A percentile compares a stretch with the other conserved stretches of the same genome.
Conservation (phyloP, 2,797 vertebrate species). For the Arrhamphus sclerolepis region DNA sequence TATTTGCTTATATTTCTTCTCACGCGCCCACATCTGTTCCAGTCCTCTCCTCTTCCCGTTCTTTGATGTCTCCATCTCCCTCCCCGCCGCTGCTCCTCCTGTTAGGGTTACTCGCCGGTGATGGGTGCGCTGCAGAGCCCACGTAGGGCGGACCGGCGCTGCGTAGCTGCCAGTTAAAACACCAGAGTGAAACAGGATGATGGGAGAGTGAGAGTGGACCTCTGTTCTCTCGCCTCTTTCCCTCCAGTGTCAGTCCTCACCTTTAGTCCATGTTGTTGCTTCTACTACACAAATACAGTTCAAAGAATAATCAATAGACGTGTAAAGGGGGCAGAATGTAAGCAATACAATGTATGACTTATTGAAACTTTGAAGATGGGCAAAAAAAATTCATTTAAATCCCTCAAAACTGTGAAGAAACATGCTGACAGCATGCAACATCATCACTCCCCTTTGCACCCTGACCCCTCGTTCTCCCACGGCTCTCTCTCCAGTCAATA, state of each 20-base stretch:
- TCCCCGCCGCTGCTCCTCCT: constrained; percentile 61
- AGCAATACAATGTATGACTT: background rate
- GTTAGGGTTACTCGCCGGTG: constrained; percentile 52
- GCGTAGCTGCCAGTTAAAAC: constrained; percentile 75
- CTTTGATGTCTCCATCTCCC: constrained; percentile 56
- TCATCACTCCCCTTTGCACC: constrained; percentile 41
- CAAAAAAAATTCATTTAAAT: constrained; percentile 3
- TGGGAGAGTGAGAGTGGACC: constrained; percentile 59
- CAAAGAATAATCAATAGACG: constrained; percentile 13
- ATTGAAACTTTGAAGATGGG: no score
- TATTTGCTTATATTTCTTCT: constrained; percentile 9
- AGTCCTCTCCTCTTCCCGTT: constrained; percentile 14
- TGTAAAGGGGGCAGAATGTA: constrained; percentile 1
- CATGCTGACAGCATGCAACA: constrained; percentile 32
- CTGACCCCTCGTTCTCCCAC: constrained; percentile 40
- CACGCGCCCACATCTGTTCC: constrained; percentile 38
- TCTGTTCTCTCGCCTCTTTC: no score
- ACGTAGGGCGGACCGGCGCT: constrained; percentile 46
- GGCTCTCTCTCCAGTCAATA: constrained; percentile 30
- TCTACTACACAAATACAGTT: constrained; percentile 10
- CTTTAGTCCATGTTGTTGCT: background rate
- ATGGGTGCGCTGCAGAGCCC: constrained; percentile 46
- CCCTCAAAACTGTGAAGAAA: constrained; percentile 1
- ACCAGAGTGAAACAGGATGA: constrained; percentile 77
- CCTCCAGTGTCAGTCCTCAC: constrained; percentile 19